Evolutionary conservation across 2,113 vertebrate genomes (phyloP).

Genomic region (Phylloscopus trochiloides): DNA sequence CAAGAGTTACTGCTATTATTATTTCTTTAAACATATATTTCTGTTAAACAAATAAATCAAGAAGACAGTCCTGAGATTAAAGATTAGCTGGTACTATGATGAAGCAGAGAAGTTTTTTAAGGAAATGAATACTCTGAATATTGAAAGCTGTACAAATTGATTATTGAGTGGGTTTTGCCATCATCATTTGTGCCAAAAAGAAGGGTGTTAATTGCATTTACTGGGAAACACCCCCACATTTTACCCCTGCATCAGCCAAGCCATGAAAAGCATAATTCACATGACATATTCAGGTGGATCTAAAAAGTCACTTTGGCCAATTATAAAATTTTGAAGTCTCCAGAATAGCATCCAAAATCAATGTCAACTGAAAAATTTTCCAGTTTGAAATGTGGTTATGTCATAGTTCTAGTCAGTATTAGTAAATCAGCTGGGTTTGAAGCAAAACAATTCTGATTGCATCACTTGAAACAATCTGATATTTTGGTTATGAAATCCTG

Average conservation of each 20-base stretch:
- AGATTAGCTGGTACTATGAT: background rate
- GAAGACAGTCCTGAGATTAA: background rate
- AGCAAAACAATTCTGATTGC: background rate
- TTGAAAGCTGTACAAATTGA: background rate
- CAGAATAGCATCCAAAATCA: background rate
- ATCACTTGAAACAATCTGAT: background rate
- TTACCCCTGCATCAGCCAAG: background rate
- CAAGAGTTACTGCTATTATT: background rate
- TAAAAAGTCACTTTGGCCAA: background rate
- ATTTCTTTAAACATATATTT: background rate
- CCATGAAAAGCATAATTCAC: background rate
- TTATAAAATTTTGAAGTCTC: background rate
- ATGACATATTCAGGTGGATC: background rate
- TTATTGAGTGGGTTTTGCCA: background rate
- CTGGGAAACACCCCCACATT: background rate
- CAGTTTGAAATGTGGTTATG: background rate
- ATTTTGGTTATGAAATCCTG: background rate
- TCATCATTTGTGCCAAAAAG: background rate
- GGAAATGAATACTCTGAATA: background rate
- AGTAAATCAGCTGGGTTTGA: background rate
- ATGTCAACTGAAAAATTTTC: background rate
- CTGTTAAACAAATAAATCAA: background rate
- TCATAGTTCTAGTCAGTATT: background rate
- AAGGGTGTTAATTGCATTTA: background rate
- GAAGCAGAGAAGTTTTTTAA: background rate